A percentile compares a stretch with the other conserved stretches of the same genome.
phyloP scores from a whole-genome alignment of 2,888 invertebrate species.

The Colostygia pectinataria region DNA sequence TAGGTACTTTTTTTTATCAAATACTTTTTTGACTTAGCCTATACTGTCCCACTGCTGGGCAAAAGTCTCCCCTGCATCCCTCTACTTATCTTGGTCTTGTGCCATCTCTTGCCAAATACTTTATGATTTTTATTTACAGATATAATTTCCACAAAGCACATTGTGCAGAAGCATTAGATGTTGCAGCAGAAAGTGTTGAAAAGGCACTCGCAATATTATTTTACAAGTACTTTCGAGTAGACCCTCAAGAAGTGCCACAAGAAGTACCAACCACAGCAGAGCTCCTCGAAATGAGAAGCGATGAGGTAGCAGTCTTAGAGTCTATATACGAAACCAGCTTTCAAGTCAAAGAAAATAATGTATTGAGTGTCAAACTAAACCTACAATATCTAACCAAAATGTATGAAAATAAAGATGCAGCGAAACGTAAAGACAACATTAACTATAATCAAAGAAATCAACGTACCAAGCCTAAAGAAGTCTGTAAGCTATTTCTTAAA shows the following conservation, averaged over 20 bases:
- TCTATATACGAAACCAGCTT: conserved; percentile 90
- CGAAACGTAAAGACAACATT: conserved; percentile 65
- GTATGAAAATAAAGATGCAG: conserved; percentile 78
- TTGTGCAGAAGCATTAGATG: conserved; percentile 88
- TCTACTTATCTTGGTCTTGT: too few relatives aligned
- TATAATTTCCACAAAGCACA: conserved; percentile 90
- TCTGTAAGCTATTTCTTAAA: conserved; percentile 85
- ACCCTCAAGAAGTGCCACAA: conserved; percentile 61
- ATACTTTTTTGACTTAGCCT: too few relatives aligned
- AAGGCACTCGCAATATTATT: conserved; percentile 87
- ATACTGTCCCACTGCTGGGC: too few relatives aligned
- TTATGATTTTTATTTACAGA: conserved; percentile 61
- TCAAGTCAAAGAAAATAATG: conserved; percentile 86
- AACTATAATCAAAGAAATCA: conserved; percentile 60
- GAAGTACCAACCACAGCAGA: conserved; percentile 76
- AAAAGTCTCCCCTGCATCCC: too few relatives aligned
- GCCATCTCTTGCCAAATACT: too few relatives aligned
- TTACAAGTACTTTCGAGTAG: conserved; percentile 86
- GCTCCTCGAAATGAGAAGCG: conserved; percentile 85
- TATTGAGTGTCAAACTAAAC: conserved; percentile 88
- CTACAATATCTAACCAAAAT: conserved; percentile 85
- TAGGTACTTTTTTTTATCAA: too few relatives aligned
- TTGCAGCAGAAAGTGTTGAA: conserved; percentile 87
- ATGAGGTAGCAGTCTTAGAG: conserved; percentile 89
- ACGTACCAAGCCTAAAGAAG: conserved; percentile 80